phyloP scores from a whole-genome alignment of 2,797 vertebrate species.

The Margarornis squamiger region DNA sequence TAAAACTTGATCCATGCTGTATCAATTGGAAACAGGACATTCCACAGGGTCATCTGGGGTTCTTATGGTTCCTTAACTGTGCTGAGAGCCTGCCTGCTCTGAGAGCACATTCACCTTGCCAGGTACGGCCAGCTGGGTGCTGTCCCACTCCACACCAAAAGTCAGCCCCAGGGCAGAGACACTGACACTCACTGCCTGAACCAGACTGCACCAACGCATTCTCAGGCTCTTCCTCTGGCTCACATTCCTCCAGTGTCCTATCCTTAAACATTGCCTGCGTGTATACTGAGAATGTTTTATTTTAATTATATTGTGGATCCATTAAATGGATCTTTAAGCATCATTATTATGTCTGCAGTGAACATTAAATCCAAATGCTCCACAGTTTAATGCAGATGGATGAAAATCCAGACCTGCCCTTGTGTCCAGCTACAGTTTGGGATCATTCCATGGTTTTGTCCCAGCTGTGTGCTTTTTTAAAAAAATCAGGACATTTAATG shows the following conservation, averaged over 20 bases:
- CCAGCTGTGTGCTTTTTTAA: constrained; percentile 10
- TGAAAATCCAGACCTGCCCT: neutral
- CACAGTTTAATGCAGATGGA: neutral
- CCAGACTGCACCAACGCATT: neutral
- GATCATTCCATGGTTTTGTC: neutral
- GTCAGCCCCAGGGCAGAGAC: neutral
- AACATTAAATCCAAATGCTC: neutral
- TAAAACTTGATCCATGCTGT: neutral
- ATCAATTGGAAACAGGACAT: neutral
- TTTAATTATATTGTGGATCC: neutral
- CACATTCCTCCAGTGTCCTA: neutral
- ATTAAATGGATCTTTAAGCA: neutral
- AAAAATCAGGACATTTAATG: constrained; percentile 9
- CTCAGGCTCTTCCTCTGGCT: neutral
- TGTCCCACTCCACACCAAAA: neutral
- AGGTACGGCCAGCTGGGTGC: neutral
- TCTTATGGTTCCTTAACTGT: neutral
- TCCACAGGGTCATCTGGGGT: neutral
- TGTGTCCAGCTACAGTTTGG: neutral
- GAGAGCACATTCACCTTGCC: neutral
- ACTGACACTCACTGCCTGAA: neutral
- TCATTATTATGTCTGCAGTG: neutral
- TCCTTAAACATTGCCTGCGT: neutral
- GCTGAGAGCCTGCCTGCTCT: neutral
- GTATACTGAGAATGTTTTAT: neutral